These are phyloP conservation scores for Oreochromis spilurus DNA, from an alignment of 2,113 vertebrate species.

Conservation along the genomic window DNA sequence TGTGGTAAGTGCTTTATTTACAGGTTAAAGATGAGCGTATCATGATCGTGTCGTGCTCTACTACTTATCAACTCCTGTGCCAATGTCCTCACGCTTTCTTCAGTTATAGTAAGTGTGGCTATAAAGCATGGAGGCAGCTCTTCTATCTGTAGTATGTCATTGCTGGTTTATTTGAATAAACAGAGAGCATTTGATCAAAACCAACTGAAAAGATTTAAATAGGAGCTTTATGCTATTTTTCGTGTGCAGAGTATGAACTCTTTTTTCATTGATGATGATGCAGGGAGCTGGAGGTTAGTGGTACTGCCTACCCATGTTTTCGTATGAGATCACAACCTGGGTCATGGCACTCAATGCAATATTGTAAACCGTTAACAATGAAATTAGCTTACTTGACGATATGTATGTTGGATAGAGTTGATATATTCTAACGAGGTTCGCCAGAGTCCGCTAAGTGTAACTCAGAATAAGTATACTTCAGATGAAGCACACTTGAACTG, in stretches of 20 bases:
- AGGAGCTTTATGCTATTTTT: background rate
- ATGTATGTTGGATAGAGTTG: background rate
- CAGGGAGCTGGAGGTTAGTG: background rate
- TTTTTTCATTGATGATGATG: background rate
- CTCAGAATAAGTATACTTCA: background rate
- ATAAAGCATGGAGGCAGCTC: background rate
- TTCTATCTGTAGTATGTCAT: background rate
- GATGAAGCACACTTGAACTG: background rate
- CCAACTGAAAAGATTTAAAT: background rate
- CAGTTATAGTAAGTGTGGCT: background rate
- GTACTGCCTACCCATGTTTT: background rate
- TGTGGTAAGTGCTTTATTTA: background rate
- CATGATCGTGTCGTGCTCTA: background rate
- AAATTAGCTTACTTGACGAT: background rate
- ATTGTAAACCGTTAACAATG: background rate
- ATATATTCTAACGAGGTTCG: background rate
- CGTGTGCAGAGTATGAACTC: background rate
- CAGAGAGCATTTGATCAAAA: background rate
- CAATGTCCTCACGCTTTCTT: background rate
- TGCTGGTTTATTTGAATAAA: background rate
- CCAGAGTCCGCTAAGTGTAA: background rate
- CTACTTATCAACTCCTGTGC: background rate
- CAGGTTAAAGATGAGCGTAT: background rate
- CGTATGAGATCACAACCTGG: background rate
- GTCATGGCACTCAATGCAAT: background rate